Base-by-base conservation (phyloP, 2,888 invertebrate species). In the Leptinotarsa juncta region DNA sequence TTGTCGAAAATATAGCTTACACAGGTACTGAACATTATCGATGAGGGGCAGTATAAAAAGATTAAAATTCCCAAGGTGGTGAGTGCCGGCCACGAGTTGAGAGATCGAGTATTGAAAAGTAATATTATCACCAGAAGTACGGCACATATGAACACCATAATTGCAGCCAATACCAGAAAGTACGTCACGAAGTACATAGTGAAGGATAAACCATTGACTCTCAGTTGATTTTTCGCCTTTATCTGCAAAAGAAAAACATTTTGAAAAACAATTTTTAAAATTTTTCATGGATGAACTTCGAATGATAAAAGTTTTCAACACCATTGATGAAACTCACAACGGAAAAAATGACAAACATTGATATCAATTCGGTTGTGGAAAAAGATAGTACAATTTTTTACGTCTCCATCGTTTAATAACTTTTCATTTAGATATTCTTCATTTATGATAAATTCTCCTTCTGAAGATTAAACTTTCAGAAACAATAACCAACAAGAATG, bases 1-100 rank as follows among this genome's bases (percentile, higher is more conserved):
- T 94, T 94, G 86, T 94, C 93, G 86, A 96, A 96, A 69, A 94
- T 90, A 84, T 95, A 96, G 48, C 95, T 94, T 51, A 94, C 89
- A 79, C 93, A 92, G 1, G 95, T 94, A 81, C 93, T 93, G 85
- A 94, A 94, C 78, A 96, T 88, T 66, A 95, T 92, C 78, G 93
- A 93, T 23, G 94, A 91, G 3, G 95, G 94, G 82, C 94, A 93
- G 88, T 94, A 95, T 10, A 95, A 88, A 65, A 93, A 85, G 14
- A 94, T 88, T 0, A 94, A 89, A 55, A 90, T 87, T n/a, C 91
- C 90, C 16, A 94, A 89, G 80, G 93, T 92, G 51, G 91, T 89
- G 77, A 94, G 90, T 0, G 94, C 94, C 0, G 94, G 93, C 71
- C 91, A 89, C 84, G 93, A 93, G 55, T 91, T 91, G 32, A 94